Evolutionary conservation across 2,888 invertebrate genomes (phyloP), one percentile per base, ranked within the genome.

Genomic region (Zaprionus obscuricornis): DNA sequence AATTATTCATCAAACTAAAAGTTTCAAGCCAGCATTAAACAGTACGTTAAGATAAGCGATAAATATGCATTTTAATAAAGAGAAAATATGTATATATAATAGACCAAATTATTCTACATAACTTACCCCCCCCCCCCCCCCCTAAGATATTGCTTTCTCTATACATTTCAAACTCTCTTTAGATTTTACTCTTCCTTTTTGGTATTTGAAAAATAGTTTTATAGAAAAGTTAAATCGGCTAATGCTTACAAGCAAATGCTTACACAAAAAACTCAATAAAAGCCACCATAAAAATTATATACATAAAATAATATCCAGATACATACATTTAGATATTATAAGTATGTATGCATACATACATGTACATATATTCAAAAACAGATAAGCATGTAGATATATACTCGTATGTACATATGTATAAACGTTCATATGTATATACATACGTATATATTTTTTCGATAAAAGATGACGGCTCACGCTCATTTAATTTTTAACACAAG

Each of bases 401-500:
- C n/a, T n/a, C n/a, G n/a, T n/a, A n/a, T n/a, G n/a, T n/a, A n/a
- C n/a, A n/a, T n/a, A n/a, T n/a, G n/a, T n/a, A n/a, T n/a, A n/a
- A n/a, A n/a, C n/a, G n/a, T n/a, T n/a, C n/a, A n/a, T n/a, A n/a
- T n/a, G n/a, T 43, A 51, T 52, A 16, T 33, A 42, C 13, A 40
- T 11, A 22, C 36, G 39, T 31, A 43, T 29, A n/a, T 37, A 29
- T 34, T 22, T 22, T 33, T 37, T 18, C 8, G 26, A 52, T 34
- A 52, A 27, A 51, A 51, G 49, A 46, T 52, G 52, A 40, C 39
- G 54, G 45, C 47, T 62, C 17, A 13, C 51, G 54, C 45, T 71
- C 46, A 66, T 66, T 79, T 75, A 66, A 71, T 75, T 66, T 66
- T 71, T 71, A 47, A 37, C 66, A 47, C 50, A 66, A 55, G 20